Evolutionary conservation across 1,140 invertebrate genomes (phyloP), one percentile per base, ranked within the genome.

Genomic region (Bombus consobrinus): DNA sequence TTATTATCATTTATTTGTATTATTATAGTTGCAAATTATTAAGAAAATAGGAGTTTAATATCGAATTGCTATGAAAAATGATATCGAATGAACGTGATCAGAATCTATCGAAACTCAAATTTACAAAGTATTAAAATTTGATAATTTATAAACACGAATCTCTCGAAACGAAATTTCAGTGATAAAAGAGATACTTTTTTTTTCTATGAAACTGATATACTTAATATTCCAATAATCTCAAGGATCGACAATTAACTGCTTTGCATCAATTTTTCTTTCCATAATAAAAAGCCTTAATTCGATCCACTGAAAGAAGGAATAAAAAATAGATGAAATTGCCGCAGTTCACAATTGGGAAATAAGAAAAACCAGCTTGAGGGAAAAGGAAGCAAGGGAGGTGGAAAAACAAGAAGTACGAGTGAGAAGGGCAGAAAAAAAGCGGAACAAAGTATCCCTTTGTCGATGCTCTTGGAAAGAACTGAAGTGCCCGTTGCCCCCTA

Each of bases 361-460:
- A 37, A 62, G 37, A 43, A 34, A 72, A 73, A 62, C 28, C 28
- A 41, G 4, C 28, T 10, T 28, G 9, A 62, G 59, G n/a, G 13
- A 66, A 62, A n/a, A 18, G 32, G 37, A 74, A 64, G n/a, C 3
- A 66, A 3, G 34, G 28, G 5, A 41, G 10, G 10, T 57, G 47
- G 59, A 81, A 81, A 71, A 85, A 75, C 62, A 41, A 74, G 71
- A 13, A 53, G 57, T 4, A 28, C 47, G 47, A 53, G 47, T 53
- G 47, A 53, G 59, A 47, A 62, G 57, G 41, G 43, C 22, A 39
- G 69, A 12, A 47, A 71, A 87, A 89, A 82, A 78, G 25, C 39
- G 39, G 64, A 22, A 87, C 57, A 69, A 89, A 89, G 69, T 80
- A 68, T 81, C 47, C 72, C 53, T 81, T 82, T 77, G 47, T 74